Conservation (phyloP, 1,140 invertebrate species). For the Caenorhabditis latens region DNA sequence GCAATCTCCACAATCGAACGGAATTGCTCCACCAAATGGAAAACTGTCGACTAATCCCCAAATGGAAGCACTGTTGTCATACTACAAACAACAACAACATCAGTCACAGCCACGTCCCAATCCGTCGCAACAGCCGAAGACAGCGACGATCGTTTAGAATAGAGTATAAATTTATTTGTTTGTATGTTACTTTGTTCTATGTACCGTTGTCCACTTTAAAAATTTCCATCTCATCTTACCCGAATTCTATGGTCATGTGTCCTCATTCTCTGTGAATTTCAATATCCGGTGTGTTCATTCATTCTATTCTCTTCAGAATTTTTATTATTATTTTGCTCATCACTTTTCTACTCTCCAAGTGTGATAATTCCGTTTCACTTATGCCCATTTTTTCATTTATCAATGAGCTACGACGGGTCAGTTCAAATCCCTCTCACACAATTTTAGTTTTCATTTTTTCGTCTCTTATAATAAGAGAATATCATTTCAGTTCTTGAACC, state of each 20-base stretch:
- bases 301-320: background rate
- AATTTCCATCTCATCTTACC: background rate
- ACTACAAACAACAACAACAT: conserved; percentile 56
- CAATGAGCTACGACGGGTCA: conserved; percentile 1
- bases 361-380: conserved; percentile 41
- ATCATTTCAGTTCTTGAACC: conserved; percentile 21
- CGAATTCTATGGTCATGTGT: conserved; percentile 41
- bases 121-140: conserved; percentile 40
- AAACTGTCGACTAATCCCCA: conserved; percentile 57
- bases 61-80: conserved; percentile 64
- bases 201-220: background rate
- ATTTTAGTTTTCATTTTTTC: conserved; percentile 7
- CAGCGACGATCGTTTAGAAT: conserved; percentile 58
- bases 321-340: conserved; percentile 7
- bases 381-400: background rate
- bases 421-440: background rate
- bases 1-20: background rate
- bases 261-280: conserved; percentile 34
- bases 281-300: conserved; percentile 16
- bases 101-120: background rate
- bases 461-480: background rate
- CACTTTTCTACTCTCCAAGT: background rate
- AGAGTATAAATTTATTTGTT: background rate
- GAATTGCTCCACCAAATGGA: conserved; percentile 8
- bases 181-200: conserved; percentile 14